Percentiles rank a stretch among this genome's conserved stretches.
These are phyloP conservation scores for Meloidogyne chitwoodi DNA, from an alignment of 1,140 invertebrate species.

Conservation along the genomic window DNA sequence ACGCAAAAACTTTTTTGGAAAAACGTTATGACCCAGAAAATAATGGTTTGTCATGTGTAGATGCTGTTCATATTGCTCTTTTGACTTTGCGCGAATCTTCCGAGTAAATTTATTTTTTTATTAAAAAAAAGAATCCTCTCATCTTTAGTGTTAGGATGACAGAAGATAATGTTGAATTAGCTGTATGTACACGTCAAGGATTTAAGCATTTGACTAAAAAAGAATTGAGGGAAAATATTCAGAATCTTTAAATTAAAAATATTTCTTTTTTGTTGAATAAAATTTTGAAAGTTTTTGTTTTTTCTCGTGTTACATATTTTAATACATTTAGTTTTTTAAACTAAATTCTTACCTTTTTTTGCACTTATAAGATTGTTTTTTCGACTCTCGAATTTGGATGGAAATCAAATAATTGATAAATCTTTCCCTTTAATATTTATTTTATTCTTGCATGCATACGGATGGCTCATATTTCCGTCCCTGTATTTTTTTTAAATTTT, in stretches of 20 bases:
- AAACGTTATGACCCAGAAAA: constrained; percentile 83
- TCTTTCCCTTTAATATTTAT: no score
- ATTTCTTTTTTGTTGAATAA: not conserved
- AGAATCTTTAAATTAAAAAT: constrained; percentile 41
- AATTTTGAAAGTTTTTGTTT: not conserved
- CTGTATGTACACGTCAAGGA: constrained; percentile 85
- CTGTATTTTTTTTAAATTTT: no score
- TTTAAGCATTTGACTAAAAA: constrained; percentile 83
- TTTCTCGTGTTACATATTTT: no score
- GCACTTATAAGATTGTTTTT: no score
- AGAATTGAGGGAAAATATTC: constrained; percentile 91
- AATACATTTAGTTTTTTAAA: no score
- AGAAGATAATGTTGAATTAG: constrained; percentile 96
- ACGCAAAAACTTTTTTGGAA: constrained; percentile 96
- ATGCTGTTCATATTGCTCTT: constrained; percentile 97
- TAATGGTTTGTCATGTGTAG: constrained; percentile 90
- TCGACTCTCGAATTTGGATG: no score
- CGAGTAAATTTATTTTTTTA: no score
- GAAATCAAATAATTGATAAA: no score
- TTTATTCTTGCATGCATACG: no score
- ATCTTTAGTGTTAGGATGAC: constrained; percentile 81
- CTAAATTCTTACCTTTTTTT: no score
- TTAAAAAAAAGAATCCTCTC: not conserved
- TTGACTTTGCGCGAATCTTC: constrained; percentile 96
- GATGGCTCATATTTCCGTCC: no score